These are phyloP conservation scores for Turdus rufiventris DNA, from an alignment of 2,113 vertebrate genomes.

Conservation along the genomic window DNA sequence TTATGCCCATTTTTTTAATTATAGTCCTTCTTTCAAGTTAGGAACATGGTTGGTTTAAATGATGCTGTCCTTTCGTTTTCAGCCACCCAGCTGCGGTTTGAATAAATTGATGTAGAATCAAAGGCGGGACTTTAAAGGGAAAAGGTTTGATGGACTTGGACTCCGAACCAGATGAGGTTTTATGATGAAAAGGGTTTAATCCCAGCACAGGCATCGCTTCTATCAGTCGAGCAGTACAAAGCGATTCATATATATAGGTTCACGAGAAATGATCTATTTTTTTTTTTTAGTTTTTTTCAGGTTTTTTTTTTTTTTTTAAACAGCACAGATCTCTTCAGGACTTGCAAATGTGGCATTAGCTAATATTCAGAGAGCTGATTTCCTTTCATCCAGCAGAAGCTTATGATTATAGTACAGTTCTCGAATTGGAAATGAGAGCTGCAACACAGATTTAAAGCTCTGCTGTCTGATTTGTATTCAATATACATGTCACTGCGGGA, in stretches of 20 bases:
- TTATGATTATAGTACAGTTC: slow-evolving; percentile 91
- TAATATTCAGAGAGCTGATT: slow-evolving; percentile 92
- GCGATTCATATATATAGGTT: slow-evolving; percentile 87
- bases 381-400: slow-evolving; percentile 89
- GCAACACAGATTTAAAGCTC: slow-evolving; percentile 79
- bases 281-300: neutral
- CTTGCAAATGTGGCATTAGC: slow-evolving; percentile 99
- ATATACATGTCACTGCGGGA: slow-evolving; percentile 90
- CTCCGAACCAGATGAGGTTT: slow-evolving; percentile 98
- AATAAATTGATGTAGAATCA: slow-evolving; percentile 97
- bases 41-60: slow-evolving; percentile 87
- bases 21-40: slow-evolving; percentile 88
- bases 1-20: slow-evolving; percentile 98
- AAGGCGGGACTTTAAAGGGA: slow-evolving; percentile 95
- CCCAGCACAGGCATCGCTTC: slow-evolving; percentile 93
- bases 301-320: slow-evolving; percentile 68
- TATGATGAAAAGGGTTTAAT: slow-evolving; percentile 99
- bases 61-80: slow-evolving; percentile 86
- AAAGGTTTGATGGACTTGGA: slow-evolving; percentile 96
- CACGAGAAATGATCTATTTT: slow-evolving; percentile 83
- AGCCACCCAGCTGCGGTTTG: slow-evolving; percentile 94
- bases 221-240: slow-evolving; percentile 93
- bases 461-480: slow-evolving; percentile 94
- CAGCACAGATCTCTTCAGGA: slow-evolving; percentile 88
- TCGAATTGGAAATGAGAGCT: slow-evolving; percentile 92